phyloP scores from a whole-genome alignment of 2,888 invertebrate species.

The Xylophagus ater region DNA sequence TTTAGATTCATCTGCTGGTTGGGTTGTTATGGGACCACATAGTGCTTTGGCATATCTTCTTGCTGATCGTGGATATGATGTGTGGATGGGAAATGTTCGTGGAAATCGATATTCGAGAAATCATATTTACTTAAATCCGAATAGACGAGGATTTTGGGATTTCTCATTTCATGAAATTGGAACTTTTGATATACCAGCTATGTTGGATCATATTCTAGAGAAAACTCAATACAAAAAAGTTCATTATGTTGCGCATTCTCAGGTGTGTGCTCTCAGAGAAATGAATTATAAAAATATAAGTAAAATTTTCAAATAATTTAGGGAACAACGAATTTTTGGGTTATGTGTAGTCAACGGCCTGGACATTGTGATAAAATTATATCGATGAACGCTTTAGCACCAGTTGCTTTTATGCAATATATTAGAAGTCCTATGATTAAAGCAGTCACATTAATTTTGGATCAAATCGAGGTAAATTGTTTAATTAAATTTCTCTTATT shows the following conservation, averaged over 20 bases:
- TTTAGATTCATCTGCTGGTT: constrained; percentile 60
- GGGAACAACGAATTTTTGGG: constrained; percentile 37
- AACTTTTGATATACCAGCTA: constrained; percentile 43
- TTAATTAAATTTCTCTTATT: constrained; percentile 1
- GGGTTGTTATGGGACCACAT: constrained; percentile 59
- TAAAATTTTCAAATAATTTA: constrained; percentile 2
- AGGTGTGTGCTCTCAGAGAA: constrained; percentile 12
- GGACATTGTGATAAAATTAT: constrained; percentile 35
- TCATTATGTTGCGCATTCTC: constrained; percentile 48
- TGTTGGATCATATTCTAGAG: constrained; percentile 40
- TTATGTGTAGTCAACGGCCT: constrained; percentile 30
- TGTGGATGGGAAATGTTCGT: constrained; percentile 22
- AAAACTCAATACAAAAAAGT: constrained; percentile 38
- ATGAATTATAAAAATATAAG: not conserved
- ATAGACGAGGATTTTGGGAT: constrained; percentile 13
- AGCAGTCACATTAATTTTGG: constrained; percentile 1
- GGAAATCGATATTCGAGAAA: constrained; percentile 21
- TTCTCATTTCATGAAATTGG: constrained; percentile 44
- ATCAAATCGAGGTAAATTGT: constrained; percentile 11
- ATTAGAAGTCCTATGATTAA: constrained; percentile 12
- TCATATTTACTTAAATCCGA: constrained; percentile 13
- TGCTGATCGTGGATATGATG: constrained; percentile 20
- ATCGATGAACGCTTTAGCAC: constrained; percentile 31
- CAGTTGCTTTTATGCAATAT: constrained; percentile 29
- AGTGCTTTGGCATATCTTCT: constrained; percentile 35